These are phyloP conservation scores for Campoletis raptor DNA, from an alignment of 2,888 invertebrate genomes.

Conservation along the genomic window DNA sequence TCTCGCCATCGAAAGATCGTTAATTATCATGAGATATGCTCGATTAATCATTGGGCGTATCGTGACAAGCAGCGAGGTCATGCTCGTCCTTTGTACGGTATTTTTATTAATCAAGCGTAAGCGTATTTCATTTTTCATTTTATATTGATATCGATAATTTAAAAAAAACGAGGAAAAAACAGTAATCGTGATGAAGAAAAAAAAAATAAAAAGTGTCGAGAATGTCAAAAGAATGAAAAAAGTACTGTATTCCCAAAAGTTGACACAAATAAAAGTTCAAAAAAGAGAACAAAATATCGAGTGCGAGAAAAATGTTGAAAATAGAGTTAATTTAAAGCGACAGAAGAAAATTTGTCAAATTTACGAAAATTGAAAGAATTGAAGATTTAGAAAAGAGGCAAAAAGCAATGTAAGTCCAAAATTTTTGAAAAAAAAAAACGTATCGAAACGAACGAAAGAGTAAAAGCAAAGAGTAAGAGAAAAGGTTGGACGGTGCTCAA, in stretches of 20 bases:
- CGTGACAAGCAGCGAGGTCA: conserved; percentile 13
- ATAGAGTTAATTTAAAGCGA: background rate
- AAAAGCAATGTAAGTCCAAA: background rate
- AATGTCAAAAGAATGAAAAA: background rate
- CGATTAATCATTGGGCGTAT: conserved; percentile 69
- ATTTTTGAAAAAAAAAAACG: background rate
- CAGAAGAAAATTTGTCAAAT: background rate
- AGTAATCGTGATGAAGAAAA: background rate
- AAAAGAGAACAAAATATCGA: too few species aligned
- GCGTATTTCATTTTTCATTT: background rate
- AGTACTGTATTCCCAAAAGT: background rate
- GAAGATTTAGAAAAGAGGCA: background rate
- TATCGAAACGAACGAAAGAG: background rate
- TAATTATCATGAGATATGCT: conserved; percentile 76
- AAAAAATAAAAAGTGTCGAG: background rate
- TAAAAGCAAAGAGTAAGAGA: too few species aligned
- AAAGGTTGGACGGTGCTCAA: conserved; percentile 15
- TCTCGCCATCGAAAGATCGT: conserved; percentile 63
- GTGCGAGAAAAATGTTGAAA: background rate
- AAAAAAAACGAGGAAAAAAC: background rate
- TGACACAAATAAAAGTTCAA: background rate
- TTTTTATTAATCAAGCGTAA: background rate
- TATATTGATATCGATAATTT: background rate
- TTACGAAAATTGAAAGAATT: background rate
- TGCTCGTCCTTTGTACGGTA: background rate